phyloP scores from a whole-genome alignment of 2,888 invertebrate genomes.

The Globia sparganii region DNA sequence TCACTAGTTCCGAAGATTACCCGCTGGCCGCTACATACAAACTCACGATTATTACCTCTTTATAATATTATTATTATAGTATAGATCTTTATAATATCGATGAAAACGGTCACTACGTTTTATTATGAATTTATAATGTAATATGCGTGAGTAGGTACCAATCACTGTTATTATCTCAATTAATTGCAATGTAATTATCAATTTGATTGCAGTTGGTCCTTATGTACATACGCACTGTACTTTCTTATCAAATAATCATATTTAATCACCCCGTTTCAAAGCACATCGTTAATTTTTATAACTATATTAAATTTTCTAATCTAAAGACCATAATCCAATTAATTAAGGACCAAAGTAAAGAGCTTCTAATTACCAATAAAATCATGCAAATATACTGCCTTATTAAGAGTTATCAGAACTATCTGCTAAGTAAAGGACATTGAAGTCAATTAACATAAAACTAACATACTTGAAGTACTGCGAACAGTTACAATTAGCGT shows the following conservation, averaged over 20 bases:
- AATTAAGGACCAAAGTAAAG: neutral
- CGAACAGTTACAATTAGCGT: slow-evolving; percentile 38
- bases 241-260: slow-evolving; percentile 11
- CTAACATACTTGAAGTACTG: slow-evolving; percentile 14
- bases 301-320: slow-evolving; percentile 9
- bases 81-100: neutral
- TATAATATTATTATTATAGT: too few species aligned
- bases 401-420: slow-evolving; percentile 30
- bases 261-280: neutral
- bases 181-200: slow-evolving; percentile 11
- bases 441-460: slow-evolving; percentile 33
- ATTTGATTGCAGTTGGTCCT: slow-evolving; percentile 18
- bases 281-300: slow-evolving; percentile 15
- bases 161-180: neutral
- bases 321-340: slow-evolving; percentile 14
- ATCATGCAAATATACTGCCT: slow-evolving; percentile 3
- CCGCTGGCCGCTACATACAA: too few species aligned
- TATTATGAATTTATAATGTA: neutral
- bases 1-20: too few species aligned
- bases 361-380: slow-evolving; percentile 1
- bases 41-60: too few species aligned
- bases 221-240: neutral
- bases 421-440: neutral
- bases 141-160: neutral
- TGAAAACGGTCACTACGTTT: neutral